Evolutionary conservation across 2,113 vertebrate species (phyloP).

Genomic region (Procavia capensis): DNA sequence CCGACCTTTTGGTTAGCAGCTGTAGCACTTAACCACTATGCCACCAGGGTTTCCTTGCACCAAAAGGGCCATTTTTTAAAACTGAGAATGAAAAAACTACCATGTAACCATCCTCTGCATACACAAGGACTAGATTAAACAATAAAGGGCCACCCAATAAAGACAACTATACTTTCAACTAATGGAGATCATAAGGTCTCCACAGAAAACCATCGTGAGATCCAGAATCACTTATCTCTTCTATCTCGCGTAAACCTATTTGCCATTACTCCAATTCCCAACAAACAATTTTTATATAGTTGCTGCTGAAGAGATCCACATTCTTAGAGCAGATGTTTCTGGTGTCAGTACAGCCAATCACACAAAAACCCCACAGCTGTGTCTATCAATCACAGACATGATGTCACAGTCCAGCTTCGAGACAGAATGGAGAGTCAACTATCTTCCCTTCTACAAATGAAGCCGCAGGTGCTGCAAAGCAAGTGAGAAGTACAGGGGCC

Average conservation of each 20-base stretch:
- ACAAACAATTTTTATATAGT: slow-evolving; percentile 77
- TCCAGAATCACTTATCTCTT: slow-evolving; percentile 72
- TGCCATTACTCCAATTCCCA: slow-evolving; percentile 57
- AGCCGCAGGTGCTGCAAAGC: slow-evolving; percentile 38
- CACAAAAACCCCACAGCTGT: slow-evolving; percentile 81
- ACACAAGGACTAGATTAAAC: not conserved
- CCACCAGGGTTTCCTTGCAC: too few species aligned
- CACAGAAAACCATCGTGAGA: not conserved
- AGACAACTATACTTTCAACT: not conserved
- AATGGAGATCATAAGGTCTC: not conserved
- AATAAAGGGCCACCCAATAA: not conserved
- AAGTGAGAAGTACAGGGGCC: not conserved
- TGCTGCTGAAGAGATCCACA: slow-evolving; percentile 80
- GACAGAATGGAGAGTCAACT: slow-evolving; percentile 2
- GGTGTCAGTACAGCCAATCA: slow-evolving; percentile 72
- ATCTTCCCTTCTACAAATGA: slow-evolving; percentile 28
- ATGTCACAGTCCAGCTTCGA: not conserved
- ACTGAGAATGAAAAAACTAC: not conserved
- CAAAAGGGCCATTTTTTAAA: not conserved
- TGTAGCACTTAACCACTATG: too few species aligned
- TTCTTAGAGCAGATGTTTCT: slow-evolving; percentile 82
- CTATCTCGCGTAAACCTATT: slow-evolving; percentile 64
- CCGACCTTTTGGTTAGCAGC: too few species aligned
- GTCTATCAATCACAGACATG: slow-evolving; percentile 62
- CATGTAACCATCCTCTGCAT: not conserved